Conservation (phyloP, 1,140 invertebrate species). For the Cryptotermes secundus region DNA sequence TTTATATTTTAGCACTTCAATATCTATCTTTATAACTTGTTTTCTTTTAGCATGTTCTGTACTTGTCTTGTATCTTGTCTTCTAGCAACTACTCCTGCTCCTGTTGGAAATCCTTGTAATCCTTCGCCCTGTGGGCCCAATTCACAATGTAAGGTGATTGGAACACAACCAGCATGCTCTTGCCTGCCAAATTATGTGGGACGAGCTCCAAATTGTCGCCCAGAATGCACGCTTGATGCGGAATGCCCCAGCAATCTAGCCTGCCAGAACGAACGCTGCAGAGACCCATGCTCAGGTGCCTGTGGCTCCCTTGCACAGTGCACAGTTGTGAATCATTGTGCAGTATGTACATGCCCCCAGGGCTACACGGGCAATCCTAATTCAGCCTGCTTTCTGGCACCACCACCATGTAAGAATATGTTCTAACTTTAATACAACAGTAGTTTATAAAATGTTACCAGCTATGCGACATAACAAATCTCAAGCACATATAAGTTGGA, state of each 20-base stretch:
- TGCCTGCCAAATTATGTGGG: conserved; percentile 73
- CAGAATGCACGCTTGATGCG: conserved; percentile 71
- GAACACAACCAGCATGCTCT: conserved; percentile 69
- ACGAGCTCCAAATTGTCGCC: conserved; percentile 74
- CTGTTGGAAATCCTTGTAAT: conserved; percentile 60
- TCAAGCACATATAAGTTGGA: too few species aligned
- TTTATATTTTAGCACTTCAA: conserved; percentile 29
- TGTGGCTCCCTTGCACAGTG: conserved; percentile 75
- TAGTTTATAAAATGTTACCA: not conserved
- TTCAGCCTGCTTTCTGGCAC: conserved; percentile 55
- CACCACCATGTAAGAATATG: conserved; percentile 48
- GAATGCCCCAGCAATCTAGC: conserved; percentile 73
- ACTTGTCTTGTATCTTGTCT: not conserved
- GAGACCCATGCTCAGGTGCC: conserved; percentile 74
- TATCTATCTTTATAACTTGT: conserved; percentile 33
- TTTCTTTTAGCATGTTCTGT: conserved; percentile 16
- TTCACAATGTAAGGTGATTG: conserved; percentile 70
- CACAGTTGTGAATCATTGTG: conserved; percentile 73
- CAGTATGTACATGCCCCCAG: conserved; percentile 68
- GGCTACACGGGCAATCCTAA: conserved; percentile 79
- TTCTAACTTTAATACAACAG: conserved; percentile 29
- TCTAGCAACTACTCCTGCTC: conserved; percentile 24
- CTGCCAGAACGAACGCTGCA: conserved; percentile 76
- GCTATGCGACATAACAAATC: too few species aligned
- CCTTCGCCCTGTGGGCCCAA: conserved; percentile 78